Evolutionary conservation across 2,888 invertebrate genomes (phyloP).

Genomic region (Erebia aethiops): DNA sequence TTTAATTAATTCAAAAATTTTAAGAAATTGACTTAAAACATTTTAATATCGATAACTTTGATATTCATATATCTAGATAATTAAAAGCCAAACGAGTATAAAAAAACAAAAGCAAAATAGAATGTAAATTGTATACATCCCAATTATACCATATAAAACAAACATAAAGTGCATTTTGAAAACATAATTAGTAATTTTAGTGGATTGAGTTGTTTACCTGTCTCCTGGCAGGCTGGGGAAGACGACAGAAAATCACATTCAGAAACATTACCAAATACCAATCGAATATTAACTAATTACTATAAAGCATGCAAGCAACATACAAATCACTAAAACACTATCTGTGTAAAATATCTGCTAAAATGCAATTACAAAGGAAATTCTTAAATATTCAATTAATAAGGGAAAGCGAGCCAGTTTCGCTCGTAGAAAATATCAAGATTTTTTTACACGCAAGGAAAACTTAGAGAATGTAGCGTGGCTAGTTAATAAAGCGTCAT

Average conservation of each 20-base stretch:
- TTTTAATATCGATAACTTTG: background rate
- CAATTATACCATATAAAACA: conserved; percentile 43
- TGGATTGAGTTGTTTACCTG: conserved; percentile 64
- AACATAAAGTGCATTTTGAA: conserved; percentile 35
- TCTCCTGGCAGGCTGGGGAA: conserved; percentile 83
- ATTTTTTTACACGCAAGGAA: conserved; percentile 80
- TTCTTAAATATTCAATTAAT: conserved; percentile 72
- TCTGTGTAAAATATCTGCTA: conserved; percentile 15
- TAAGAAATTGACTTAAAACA: no score
- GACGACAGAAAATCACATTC: conserved; percentile 83
- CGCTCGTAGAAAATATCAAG: conserved; percentile 75
- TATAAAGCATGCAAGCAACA: conserved; percentile 59
- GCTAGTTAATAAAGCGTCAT: conserved; percentile 29
- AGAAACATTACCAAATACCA: conserved; percentile 80
- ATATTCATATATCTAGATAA: conserved; percentile 1
- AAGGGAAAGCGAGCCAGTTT: conserved; percentile 76
- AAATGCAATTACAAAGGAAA: conserved; percentile 43
- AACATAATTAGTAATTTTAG: conserved; percentile 14
- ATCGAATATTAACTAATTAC: conserved; percentile 69
- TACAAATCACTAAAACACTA: background rate
- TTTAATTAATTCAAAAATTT: no score
- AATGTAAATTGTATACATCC: background rate
- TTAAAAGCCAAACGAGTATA: conserved; percentile 1
- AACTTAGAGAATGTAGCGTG: conserved; percentile 51
- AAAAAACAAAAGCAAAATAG: conserved; percentile 5